These are phyloP conservation scores for rabbit (Oryctolagus cuniculus) DNA, from an alignment of 2,113 vertebrate genomes.

Conservation along the genomic window mOryCun1.1 NC_091432.1:107880001-107880500, in stretches of 20 bases:
- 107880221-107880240: accelerated
- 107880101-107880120: not conserved
- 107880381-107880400: slow-evolving; percentile 92
- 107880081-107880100: not conserved
- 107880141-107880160: not conserved
- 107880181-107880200: not conserved
- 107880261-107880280: not conserved
- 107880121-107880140: not conserved
- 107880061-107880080: too few species aligned
- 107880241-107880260: not conserved
- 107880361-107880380: slow-evolving; percentile 86
- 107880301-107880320: slow-evolving; percentile 62
- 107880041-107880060: not conserved
- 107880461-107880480: slow-evolving; percentile 87
- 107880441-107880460: slow-evolving; percentile 88
- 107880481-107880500: slow-evolving; percentile 88
- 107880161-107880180: not conserved
- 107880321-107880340: slow-evolving; percentile 82
- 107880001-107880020: not conserved
- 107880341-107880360: slow-evolving; percentile 85
- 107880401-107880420: slow-evolving; percentile 90
- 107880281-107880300: not conserved
- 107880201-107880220: not conserved
- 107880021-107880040: not conserved
- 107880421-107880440: slow-evolving; percentile 88